Evolutionary conservation across 2,797 vertebrate genomes (phyloP).

Genomic region (Petrocephalus schoutedeni): DNA sequence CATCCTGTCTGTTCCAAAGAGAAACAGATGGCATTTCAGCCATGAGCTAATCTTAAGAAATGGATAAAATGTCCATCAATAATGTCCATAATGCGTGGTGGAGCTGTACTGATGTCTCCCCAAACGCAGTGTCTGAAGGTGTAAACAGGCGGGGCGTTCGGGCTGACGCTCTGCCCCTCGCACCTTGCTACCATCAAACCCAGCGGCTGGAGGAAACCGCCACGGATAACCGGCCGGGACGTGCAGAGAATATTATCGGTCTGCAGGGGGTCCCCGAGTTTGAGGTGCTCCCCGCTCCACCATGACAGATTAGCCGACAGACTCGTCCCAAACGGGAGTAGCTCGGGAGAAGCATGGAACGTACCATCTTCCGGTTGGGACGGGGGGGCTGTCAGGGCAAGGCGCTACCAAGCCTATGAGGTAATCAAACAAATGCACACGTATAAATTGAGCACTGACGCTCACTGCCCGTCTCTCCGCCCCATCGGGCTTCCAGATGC

Average conservation of each 20-base stretch:
- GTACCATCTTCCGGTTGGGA: neutral
- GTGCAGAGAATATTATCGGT: neutral
- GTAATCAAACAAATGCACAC: neutral
- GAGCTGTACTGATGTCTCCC: neutral
- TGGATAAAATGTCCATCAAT: slow-evolving; percentile 22
- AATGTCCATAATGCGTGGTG: neutral
- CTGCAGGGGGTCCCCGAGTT: neutral
- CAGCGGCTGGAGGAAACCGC: neutral
- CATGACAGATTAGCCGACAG: neutral
- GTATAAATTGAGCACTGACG: neutral
- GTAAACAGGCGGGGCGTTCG: neutral
- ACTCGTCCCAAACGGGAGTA: neutral
- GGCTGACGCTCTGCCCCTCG: neutral
- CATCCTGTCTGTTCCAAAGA: slow-evolving; percentile 31
- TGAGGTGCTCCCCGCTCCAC: neutral
- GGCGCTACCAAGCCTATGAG: neutral
- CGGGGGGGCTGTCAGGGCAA: neutral
- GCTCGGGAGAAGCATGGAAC: neutral
- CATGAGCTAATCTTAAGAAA: slow-evolving; percentile 36
- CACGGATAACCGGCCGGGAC: neutral
- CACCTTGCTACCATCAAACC: neutral
- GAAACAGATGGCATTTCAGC: slow-evolving; percentile 14
- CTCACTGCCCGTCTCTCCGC: neutral
- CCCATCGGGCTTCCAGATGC: neutral
- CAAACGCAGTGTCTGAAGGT: neutral